These are phyloP conservation scores for Orycteropus afer DNA, from an alignment of 2,113 vertebrate genomes.

Conservation along the genomic window DNA sequence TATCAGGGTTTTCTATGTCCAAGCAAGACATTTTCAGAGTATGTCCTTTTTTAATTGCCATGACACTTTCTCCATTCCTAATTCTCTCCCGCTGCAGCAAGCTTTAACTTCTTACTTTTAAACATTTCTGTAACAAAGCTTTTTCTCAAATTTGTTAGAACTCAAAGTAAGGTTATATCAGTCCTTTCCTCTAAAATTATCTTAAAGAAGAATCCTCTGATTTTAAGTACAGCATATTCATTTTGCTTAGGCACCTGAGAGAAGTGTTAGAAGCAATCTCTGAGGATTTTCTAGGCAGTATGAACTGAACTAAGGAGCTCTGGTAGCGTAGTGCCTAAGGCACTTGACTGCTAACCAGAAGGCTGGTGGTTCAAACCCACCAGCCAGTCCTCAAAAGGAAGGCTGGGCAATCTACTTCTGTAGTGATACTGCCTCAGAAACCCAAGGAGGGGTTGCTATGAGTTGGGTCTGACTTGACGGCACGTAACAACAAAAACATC, in stretches of 20 bases:
- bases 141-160: background rate
- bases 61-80: background rate
- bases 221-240: background rate
- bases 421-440: too few species aligned
- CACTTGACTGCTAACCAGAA: too few species aligned
- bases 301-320: background rate
- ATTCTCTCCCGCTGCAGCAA: background rate
- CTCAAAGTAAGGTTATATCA: background rate
- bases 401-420: too few species aligned
- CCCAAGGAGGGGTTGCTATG: too few species aligned
- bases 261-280: background rate
- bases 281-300: background rate
- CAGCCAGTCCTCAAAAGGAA: too few species aligned
- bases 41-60: background rate
- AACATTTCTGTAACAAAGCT: background rate
- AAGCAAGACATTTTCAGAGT: background rate
- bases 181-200: background rate
- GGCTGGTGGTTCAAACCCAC: too few species aligned
- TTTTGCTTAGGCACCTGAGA: background rate
- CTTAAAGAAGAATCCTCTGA: background rate
- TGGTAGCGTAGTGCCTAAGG: too few species aligned
- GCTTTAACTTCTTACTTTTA: background rate
- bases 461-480: too few species aligned
- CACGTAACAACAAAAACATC: too few species aligned
- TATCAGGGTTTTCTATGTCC: background rate